Conservation (phyloP, 1,140 invertebrate species). For the Venturia canescens region DNA sequence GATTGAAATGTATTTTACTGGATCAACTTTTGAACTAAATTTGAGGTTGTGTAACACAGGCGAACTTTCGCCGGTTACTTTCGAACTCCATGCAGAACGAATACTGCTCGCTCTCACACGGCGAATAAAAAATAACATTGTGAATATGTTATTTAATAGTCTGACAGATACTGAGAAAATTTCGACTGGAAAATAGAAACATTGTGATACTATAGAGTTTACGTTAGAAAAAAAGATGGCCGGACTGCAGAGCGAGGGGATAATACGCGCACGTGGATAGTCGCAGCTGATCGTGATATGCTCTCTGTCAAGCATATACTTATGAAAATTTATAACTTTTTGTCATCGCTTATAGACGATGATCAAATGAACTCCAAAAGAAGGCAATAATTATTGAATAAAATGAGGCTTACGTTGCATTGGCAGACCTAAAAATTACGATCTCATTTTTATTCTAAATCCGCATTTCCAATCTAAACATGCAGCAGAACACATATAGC, state of each 20-base stretch:
- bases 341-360: too few relatives aligned
- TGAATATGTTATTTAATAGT: neutral
- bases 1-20: neutral
- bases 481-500: too few relatives aligned
- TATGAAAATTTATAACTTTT: too few relatives aligned
- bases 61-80: neutral
- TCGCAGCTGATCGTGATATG: neutral
- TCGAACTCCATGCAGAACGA: neutral
- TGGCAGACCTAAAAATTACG: too few relatives aligned
- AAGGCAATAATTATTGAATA: too few relatives aligned
- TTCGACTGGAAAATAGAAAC: neutral
- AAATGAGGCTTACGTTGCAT: too few relatives aligned
- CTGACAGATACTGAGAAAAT: neutral
- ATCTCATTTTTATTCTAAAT: too few relatives aligned
- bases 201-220: neutral
- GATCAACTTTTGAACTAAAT: neutral
- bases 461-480: too few relatives aligned
- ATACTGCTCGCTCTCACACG: neutral
- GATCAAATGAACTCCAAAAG: too few relatives aligned
- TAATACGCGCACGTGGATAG: constrained; percentile 4
- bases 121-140: neutral
- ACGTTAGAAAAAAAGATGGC: neutral
- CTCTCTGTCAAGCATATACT: neutral
- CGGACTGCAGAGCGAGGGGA: neutral
- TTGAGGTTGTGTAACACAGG: neutral